Evolutionary conservation across 2,888 invertebrate species (phyloP).

Genomic region (Troides aeacus): DNA sequence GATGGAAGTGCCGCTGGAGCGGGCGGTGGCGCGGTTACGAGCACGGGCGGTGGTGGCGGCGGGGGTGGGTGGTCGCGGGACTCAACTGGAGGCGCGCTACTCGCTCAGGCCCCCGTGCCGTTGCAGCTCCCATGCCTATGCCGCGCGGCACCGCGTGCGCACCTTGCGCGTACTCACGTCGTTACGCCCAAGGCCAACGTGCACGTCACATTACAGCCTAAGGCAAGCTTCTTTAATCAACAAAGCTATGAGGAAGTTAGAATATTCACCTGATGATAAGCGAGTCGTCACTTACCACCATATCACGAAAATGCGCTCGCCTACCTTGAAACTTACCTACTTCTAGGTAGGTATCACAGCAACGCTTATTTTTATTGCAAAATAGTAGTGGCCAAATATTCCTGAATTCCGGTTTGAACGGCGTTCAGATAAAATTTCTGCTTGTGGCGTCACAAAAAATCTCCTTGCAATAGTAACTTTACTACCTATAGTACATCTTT

Average conservation of each 20-base stretch:
- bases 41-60: slow-evolving; percentile 87
- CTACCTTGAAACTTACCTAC: no score
- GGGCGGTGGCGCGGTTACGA: slow-evolving; percentile 86
- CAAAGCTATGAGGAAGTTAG: no score
- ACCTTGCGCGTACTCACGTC: slow-evolving; percentile 58
- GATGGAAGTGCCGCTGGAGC: slow-evolving; percentile 89
- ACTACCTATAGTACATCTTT: background rate
- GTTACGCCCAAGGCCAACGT: slow-evolving; percentile 94
- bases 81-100: slow-evolving; percentile 87
- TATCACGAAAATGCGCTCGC: no score
- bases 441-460: no score
- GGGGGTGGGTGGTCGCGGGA: slow-evolving; percentile 85
- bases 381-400: no score
- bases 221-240: slow-evolving; percentile 37
- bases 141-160: slow-evolving; percentile 46
- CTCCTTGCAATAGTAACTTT: no score
- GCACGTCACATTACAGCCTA: slow-evolving; percentile 91
- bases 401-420: no score
- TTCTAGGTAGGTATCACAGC: no score
- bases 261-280: no score
- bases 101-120: slow-evolving; percentile 94
- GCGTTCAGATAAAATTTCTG: no score
- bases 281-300: no score
- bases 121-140: slow-evolving; percentile 87
- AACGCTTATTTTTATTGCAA: no score